Base-by-base conservation (phyloP, 1,140 invertebrate species). In the Drosophila leontia region DNA sequence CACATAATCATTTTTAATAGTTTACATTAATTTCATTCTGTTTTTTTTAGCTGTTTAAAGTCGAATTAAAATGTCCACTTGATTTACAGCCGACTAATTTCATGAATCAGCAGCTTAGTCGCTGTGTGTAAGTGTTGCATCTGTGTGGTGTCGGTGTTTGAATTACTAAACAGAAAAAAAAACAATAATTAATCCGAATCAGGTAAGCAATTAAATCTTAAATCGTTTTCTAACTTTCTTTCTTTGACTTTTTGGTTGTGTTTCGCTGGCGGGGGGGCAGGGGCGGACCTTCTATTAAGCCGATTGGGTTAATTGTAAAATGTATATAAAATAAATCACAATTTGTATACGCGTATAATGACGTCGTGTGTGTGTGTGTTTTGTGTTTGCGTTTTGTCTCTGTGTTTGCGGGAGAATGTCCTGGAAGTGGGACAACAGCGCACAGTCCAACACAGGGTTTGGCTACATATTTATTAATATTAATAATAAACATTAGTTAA, bases 291-390 rank as follows among this genome's bases (percentile, higher is more conserved):
- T 80, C 60, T 67, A 45, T 42, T 77, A 57, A 80, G 45, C 69
- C 67, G 70, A 87, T 87, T 65, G 57, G 60, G 42, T 80, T 70
- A 83, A 59, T 82, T 87, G 60, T 81, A 79, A 86, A 85, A 87
- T 86, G 83, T 87, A 75, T 87, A 87, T 87, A 87, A 87, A 87
- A 87, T 87, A 87, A 87, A 87, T 87, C 84, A 87, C 84, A 87
- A 84, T 87, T 84, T 80, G 61, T 84, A 88, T 87, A 88, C 77
- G 80, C 84, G 75, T 80, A 80, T 82, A 76, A 87, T 87, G 60
- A 69, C 69, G 34, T 58, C 65, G 53, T 59, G 35, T 69, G 60
- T 59, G 35, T 69, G 60, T 74, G 62, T 60, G 59, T 79, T 13
- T 59, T 35, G 45, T 44, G 47, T 57, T 57, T 61, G 39, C 60